Base-by-base conservation (phyloP, 1,140 invertebrate genomes). In the Hirudo medicinalis region DNA sequence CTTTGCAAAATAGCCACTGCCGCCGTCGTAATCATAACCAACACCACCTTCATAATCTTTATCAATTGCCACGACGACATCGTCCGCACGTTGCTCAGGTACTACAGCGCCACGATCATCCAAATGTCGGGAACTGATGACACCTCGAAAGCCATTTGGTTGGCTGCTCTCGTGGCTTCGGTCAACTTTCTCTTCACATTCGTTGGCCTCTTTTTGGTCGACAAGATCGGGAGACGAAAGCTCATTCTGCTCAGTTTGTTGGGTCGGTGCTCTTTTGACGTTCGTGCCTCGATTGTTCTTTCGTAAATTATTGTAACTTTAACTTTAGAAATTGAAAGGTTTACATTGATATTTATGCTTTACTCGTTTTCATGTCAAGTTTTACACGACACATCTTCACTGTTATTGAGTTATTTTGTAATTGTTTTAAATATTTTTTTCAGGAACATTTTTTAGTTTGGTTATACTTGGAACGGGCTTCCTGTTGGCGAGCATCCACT, bases 141-240 rank as follows among this genome's bases (percentile, higher is more conserved):
- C 72, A 79, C 83, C 36, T 80, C 82, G 32, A 77, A 79, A 9
- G 85, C 85, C n/a, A 87, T 88, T 75, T 88, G 87, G 87, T 77
- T 88, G 67, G 82, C 86, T 0, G 84, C 85, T 5, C 81, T 82
- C 13, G 85, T 83, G 29, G 79, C 85, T 25, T 77, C 79, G 22
- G 81, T 87, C 63, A 87, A 87, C 75, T 86, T 87, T 75, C 49
- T 86, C 5, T 86, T 83, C 72, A 86, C 86, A 3, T 82, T 88
- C 60, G 77, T 87, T 72, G 86, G 86, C 27, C 77, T 88, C 63
- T 82, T 80, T 74, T 77, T 88, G 11, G 85, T 88, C 6, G 87
- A 88, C 75, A 80, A 81, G 72, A 78, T 86, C 53, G 87, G 87
- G n/a, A 76, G 87, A 67, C 77, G 87, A 36, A 78, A 81, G 19